Conservation (phyloP, 2,113 vertebrate species). For the Prunella fulvescens region DNA sequence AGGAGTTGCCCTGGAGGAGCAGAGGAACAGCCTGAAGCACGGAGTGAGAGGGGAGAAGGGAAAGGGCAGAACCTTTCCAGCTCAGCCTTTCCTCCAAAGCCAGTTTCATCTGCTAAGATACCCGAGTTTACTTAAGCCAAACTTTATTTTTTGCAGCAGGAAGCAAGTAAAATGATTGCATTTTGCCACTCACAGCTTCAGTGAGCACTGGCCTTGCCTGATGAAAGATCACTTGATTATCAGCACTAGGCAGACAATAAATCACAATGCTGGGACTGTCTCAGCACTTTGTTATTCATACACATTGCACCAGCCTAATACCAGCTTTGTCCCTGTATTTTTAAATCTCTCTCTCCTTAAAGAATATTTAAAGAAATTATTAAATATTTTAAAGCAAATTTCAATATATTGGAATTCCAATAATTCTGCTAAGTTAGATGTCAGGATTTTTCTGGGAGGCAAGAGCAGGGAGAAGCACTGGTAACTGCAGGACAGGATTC, state of each 20-base stretch:
- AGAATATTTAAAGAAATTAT: neutral
- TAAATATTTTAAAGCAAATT: neutral
- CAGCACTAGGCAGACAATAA: neutral
- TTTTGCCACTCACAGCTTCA: neutral
- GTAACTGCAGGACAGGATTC: neutral
- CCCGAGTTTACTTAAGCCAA: neutral
- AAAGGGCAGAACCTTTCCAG: neutral
- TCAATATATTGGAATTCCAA: neutral
- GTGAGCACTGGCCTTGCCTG: neutral
- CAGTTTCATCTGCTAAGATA: neutral
- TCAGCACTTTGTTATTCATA: neutral
- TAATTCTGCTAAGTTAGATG: neutral
- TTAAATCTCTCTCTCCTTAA: neutral
- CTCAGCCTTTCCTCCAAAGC: neutral
- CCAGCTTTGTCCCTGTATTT: neutral
- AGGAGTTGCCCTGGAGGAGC: neutral
- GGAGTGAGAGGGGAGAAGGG: accelerated
- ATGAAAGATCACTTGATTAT: neutral
- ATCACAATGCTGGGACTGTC: neutral
- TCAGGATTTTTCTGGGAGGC: neutral
- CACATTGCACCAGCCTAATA: neutral
- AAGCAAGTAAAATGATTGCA: neutral
- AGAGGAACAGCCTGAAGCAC: neutral
- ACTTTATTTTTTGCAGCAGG: neutral
- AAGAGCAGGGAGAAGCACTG: neutral